Conservation (phyloP, 2,113 vertebrate species). For the Spheniscus mendiculus region DNA sequence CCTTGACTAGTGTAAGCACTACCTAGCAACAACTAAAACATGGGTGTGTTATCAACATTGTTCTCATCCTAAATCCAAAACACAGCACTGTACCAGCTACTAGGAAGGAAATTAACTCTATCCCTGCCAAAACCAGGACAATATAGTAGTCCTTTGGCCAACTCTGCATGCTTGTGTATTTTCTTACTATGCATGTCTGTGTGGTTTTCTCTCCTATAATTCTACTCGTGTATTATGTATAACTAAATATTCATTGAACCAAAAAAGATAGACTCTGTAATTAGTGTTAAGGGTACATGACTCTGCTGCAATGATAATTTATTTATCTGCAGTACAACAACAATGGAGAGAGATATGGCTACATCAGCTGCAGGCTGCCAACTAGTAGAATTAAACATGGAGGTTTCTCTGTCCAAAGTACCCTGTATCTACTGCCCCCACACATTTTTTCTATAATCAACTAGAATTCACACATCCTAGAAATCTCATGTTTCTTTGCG, state of each 20-base stretch:
- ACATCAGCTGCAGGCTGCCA: not conserved
- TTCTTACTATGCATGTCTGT: not conserved
- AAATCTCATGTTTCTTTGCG: not conserved
- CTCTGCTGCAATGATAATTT: not conserved
- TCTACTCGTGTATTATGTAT: not conserved
- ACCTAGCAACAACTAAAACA: too few relatives aligned
- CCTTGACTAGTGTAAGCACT: too few relatives aligned
- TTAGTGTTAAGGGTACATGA: not conserved
- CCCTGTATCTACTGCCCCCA: not conserved
- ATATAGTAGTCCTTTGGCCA: not conserved
- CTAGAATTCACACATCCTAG: not conserved
- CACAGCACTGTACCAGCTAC: too few relatives aligned
- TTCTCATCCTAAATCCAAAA: too few relatives aligned
- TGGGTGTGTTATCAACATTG: too few relatives aligned
- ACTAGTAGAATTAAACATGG: not conserved
- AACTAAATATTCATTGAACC: not conserved
- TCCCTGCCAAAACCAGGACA: too few relatives aligned
- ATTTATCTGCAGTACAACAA: not conserved
- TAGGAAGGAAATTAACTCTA: too few relatives aligned
- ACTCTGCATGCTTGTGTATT: not conserved
- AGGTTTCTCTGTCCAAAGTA: not conserved
- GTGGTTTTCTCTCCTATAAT: not conserved
- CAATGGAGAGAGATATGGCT: not conserved
- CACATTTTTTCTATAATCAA: not conserved
- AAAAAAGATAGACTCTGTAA: not conserved